These are phyloP conservation scores for Heliconius erato DNA, from an alignment of 2,888 invertebrate genomes.

Conservation along the genomic window DNA sequence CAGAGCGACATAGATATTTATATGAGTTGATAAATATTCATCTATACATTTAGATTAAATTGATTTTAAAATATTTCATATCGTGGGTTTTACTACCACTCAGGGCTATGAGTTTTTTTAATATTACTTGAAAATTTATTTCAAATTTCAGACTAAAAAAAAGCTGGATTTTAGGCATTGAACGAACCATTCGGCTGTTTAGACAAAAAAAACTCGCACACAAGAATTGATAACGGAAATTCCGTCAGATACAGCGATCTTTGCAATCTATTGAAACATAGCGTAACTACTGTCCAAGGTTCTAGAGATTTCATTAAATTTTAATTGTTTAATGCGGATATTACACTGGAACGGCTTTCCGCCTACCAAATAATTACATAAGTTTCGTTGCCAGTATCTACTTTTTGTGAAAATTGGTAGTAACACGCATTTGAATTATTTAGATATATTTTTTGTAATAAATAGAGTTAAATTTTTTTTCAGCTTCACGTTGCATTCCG, in stretches of 20 bases:
- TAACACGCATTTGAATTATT: not conserved
- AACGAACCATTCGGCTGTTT: too few species aligned
- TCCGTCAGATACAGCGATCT: conserved; percentile 26
- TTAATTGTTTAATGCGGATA: conserved; percentile 48
- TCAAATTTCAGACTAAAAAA: too few species aligned
- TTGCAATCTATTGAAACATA: conserved; percentile 35
- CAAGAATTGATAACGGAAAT: conserved; percentile 3
- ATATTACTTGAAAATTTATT: too few species aligned
- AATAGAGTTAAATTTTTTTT: not conserved
- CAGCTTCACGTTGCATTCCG: not conserved
- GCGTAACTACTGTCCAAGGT: conserved; percentile 38
- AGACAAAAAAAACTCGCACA: not conserved
- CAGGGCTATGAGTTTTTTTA: too few species aligned
- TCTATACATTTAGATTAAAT: too few species aligned
- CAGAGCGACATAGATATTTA: too few species aligned
- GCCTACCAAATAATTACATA: conserved; percentile 28
- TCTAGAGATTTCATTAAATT: conserved; percentile 38
- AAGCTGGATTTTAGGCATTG: too few species aligned
- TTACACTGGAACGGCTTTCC: conserved; percentile 38
- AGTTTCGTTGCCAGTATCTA: conserved; percentile 10
- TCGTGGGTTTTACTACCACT: too few species aligned
- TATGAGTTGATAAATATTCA: too few species aligned
- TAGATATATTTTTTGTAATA: not conserved
- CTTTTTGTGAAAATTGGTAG: not conserved
- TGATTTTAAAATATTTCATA: too few species aligned